Conservation (phyloP, 1,140 invertebrate genomes). For the Camponotus pennsylvanicus region DNA sequence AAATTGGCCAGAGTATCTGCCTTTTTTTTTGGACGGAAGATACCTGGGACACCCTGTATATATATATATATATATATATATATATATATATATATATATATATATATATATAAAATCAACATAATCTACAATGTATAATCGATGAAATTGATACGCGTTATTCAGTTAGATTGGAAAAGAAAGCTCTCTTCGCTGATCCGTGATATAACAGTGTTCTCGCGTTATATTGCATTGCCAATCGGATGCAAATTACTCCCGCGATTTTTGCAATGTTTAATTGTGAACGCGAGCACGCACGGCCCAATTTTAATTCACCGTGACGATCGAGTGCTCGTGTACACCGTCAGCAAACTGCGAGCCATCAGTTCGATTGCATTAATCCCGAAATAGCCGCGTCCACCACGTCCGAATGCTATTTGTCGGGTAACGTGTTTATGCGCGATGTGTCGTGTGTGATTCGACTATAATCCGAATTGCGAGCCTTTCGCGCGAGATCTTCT, state of each 20-base stretch:
- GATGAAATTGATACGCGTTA: conserved; percentile 36
- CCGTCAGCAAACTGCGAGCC: conserved; percentile 57
- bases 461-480: conserved; percentile 32
- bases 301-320: conserved; percentile 45
- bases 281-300: conserved; percentile 11
- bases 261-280: conserved; percentile 50
- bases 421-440: conserved; percentile 36
- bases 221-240: background rate
- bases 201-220: conserved; percentile 15
- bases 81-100: background rate
- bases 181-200: background rate
- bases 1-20: too few species aligned
- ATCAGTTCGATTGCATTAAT: conserved; percentile 67
- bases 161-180: background rate
- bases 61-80: background rate
- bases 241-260: background rate
- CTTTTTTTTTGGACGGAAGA: too few species aligned
- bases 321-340: conserved; percentile 12
- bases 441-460: conserved; percentile 33
- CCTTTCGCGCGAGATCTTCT: background rate
- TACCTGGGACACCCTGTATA: too few species aligned
- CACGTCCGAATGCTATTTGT: conserved; percentile 43
- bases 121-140: conserved; percentile 6
- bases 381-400: conserved; percentile 48
- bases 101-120: background rate